These are phyloP conservation scores for Pseudomyrmex pallidus DNA, from an alignment of 1,140 invertebrate species.

Conservation along the genomic window DNA sequence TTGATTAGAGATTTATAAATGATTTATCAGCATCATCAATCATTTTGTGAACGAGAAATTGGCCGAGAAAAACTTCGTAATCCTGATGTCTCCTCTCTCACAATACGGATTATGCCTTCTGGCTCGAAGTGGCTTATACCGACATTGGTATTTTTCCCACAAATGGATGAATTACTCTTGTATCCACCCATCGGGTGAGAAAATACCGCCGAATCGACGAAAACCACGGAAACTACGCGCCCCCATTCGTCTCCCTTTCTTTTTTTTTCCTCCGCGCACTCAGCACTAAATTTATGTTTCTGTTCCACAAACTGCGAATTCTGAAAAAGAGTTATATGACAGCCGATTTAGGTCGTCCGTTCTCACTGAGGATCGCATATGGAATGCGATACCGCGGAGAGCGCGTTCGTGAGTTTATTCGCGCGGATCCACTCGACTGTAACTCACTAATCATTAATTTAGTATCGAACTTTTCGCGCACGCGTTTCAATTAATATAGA, in stretches of 20 bases:
- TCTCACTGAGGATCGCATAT: neutral
- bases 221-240: constrained; percentile 53
- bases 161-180: constrained; percentile 61
- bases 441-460: too few relatives aligned
- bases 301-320: constrained; percentile 32
- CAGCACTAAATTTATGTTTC: constrained; percentile 52
- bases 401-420: neutral
- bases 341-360: constrained; percentile 22
- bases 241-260: constrained; percentile 26
- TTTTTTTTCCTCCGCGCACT: constrained; percentile 23
- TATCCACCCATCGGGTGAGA: constrained; percentile 50
- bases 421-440: neutral
- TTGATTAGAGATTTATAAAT: neutral
- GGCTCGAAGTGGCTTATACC: neutral
- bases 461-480: too few relatives aligned
- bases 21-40: neutral
- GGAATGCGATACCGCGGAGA: neutral
- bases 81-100: neutral
- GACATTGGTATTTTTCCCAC: constrained; percentile 26
- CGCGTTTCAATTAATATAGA: neutral
- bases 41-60: neutral
- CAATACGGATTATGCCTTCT: constrained; percentile 48
- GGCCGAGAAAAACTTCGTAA: neutral
- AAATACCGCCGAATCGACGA: constrained; percentile 70
- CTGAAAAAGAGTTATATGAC: constrained; percentile 3